Evolutionary conservation across 1,140 invertebrate genomes (phyloP), one percentile per base, ranked within the genome.

Genomic region (Mamestra configurata): DNA sequence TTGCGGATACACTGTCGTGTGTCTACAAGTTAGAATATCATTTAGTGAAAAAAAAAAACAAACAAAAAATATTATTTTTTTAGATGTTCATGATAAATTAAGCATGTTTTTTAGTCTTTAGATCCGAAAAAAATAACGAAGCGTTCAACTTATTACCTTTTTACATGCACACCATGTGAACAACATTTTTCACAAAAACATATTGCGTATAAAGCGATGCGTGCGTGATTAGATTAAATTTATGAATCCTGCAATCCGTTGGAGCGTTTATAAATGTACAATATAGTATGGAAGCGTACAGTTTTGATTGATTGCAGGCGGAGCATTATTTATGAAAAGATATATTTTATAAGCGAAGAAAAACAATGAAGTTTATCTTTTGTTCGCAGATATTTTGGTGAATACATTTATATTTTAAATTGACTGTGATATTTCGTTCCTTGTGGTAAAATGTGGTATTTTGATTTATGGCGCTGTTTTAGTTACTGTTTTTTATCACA

Each of bases 211-310:
- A 31, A 31, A 66, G 40, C 10, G n/a, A 22, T 66, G 11, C 37
- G 66, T 70, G 37, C 66, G 40, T 70, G 40, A 37, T 70, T 8
- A 70, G 37, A 70, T 49, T 49, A 49, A n/a, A 70, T 64, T 64
- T 64, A 70, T 70, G 66, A 49, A 49, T 70, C 3, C 11, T 35
- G 11, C 18, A 70, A 70, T 70, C 40, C 27, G 22, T 70, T 46
- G 24, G 46, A 70, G 22, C 40, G 22, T 43, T 5, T 70, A 70
- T 35, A 70, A 70, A 46, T 70, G 37, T 49, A 68, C 18, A 37
- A 1, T 64, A 20, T 37, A 37, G 31, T 61, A 31, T 61, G 27
- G 15, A 37, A 61, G 15, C 31, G 31, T 22, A 22, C 20, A 10
- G 37, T 0, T 68, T 43, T 68, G 64, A 68, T 68, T 68, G 64